Base-by-base conservation (phyloP, 2,888 invertebrate species). In the Antheraea assamensis region DNA sequence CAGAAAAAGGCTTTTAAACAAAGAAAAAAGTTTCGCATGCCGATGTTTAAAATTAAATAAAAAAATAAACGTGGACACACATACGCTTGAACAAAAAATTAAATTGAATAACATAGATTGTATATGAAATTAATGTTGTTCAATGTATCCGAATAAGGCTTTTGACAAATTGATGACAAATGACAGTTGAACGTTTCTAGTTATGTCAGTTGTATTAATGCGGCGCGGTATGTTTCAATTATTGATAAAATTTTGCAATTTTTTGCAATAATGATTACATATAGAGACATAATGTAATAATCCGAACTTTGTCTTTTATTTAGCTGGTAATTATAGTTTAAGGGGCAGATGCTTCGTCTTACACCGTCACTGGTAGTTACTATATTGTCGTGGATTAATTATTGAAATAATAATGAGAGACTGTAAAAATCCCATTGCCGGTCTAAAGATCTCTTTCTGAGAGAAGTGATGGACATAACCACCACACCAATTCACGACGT, bases 141-240 rank as follows among this genome's bases (percentile, higher is more conserved):
- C 30, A 15, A 30, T 17, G 10, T 64, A 64, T 64, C 61, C 27
- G 30, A 64, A 64, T 30, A 27, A 3, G 61, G 27, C 61, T 17
- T 17, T 30, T 64, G 61, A 64, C 61, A 64, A 17, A 64, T 64
- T 64, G 21, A 30, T 64, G 61, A 64, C 61, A 64, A 64, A 64
- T 64, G 61, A 64, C 30, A 27, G 61, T 27, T 64, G 61, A 27
- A 17, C 30, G 17, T 10, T 64, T 13, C 27, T 64, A 17, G 17
- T 64, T 30, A 27, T 17, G 30, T 13, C 5, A 30, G 15, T 64
- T 64, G 27, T 17, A 64, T 64, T 64, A 30, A 58, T 58, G 58
- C 10, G 58, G 7, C 24, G 13, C n/a, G 42, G 58, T 58, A 15
- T 24, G n/a, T 58, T 24, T 13, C 58, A 58, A 58, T 58, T 10